Evolutionary conservation across 2,797 vertebrate genomes (phyloP), one percentile per base, ranked within the genome.

Genomic region (Adrianichthys oophorus): DNA sequence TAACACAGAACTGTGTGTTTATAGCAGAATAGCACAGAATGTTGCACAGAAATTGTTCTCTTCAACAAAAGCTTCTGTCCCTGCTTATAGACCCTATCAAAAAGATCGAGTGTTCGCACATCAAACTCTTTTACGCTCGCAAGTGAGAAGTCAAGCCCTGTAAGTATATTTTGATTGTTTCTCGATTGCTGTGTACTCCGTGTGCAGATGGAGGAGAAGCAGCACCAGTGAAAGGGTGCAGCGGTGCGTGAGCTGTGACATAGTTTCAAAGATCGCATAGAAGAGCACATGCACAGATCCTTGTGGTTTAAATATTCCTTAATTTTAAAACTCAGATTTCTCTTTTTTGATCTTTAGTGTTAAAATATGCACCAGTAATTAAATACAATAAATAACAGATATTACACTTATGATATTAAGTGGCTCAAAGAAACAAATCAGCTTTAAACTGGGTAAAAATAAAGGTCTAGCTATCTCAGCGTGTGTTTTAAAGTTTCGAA

Each of bases 131-230:
- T 56, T 62, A 61, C 18, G 45, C 8, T 65, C 74, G 56, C 74
- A 43, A 59, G 62, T 66, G 79, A 58, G 46, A 44, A 71, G 44
- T 48, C 21, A 43, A 44, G 52, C 58, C 50, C 59, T 64, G 49
- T 58, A 73, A 80, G 80, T 65, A 50, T 90, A 88, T 91, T 90
- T 88, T 90, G 88, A 90, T 90, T 72, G 81, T 85, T 65, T 87
- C 72, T 87, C 81, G 78, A 91, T 87, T 85, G 86, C 66, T 53
- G 63, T 72, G 84, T 56, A 86, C 82, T 66, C 85, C 69, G 87
- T 87, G 59, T 60, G 66, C 76, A 79, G 80, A 72, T 49, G 58
- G 66, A 54, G 72, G 54, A 59, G 66, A 80, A 68, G 78, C 56
- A 79, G 68, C 62, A 90, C 82, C 85, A 80, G 86, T 80, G 82